Evolutionary conservation across 2,113 vertebrate genomes (phyloP).

Genomic region (Amazona vittata): DNA sequence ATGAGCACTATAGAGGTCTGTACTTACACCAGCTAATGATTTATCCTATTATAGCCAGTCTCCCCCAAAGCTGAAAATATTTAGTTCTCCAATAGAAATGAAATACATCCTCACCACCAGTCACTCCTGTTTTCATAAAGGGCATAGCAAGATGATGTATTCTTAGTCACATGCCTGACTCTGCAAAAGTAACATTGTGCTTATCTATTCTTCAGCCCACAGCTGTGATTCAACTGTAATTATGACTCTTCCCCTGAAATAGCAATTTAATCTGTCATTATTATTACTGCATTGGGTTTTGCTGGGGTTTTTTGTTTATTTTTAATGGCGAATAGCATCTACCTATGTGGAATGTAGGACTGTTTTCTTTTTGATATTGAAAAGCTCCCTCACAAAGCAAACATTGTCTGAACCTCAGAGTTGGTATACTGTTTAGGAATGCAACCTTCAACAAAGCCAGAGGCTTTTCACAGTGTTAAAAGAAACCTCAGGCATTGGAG

Average conservation of each 20-base stretch:
- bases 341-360: slow-evolving; percentile 65
- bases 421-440: slow-evolving; percentile 60
- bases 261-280: neutral
- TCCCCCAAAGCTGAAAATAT: neutral
- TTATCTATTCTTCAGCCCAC: slow-evolving; percentile 29
- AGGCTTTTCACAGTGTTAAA: slow-evolving; percentile 45
- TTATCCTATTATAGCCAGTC: neutral
- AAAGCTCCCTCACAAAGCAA: slow-evolving; percentile 62
- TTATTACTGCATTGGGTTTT: neutral
- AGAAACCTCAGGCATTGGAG: slow-evolving; percentile 54
- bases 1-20: neutral
- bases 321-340: slow-evolving; percentile 53
- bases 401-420: slow-evolving; percentile 48
- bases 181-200: neutral
- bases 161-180: slow-evolving; percentile 34
- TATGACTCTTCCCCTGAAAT: slow-evolving; percentile 4
- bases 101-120: slow-evolving; percentile 29
- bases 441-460: slow-evolving; percentile 39
- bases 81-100: slow-evolving; percentile 29
- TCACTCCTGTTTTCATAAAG: slow-evolving; percentile 34
- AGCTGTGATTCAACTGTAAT: neutral
- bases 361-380: slow-evolving; percentile 73
- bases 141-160: slow-evolving; percentile 3
- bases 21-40: neutral
- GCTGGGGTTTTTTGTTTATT: neutral